Conservation (phyloP, 2,797 vertebrate species). For the Perdix hodgsoniae region DNA sequence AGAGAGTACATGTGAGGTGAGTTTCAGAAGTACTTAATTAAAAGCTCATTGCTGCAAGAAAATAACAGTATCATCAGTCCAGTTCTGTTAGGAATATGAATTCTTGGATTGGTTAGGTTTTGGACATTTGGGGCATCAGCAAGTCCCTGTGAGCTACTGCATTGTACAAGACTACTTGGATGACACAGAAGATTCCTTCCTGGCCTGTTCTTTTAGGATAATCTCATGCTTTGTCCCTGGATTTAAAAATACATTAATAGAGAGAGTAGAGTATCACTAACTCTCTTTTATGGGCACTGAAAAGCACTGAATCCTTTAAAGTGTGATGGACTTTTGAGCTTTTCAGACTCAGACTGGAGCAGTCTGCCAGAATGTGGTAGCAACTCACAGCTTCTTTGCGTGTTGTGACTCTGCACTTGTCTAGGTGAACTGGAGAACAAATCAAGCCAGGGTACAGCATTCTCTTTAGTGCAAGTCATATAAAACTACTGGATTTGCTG, state of each 20-base stretch:
- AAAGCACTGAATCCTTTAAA: background rate
- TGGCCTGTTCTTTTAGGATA: background rate
- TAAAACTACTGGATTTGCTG: background rate
- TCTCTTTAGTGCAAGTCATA: background rate
- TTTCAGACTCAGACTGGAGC: background rate
- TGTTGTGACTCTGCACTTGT: background rate
- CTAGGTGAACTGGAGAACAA: background rate
- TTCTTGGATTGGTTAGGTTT: background rate
- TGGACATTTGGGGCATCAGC: background rate
- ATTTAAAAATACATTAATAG: background rate
- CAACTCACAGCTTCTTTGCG: background rate
- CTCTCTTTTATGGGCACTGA: background rate
- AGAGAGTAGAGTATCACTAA: background rate
- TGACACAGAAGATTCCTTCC: background rate
- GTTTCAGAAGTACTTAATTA: background rate
- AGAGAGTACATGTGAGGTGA: background rate
- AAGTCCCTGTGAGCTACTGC: background rate
- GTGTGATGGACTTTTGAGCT: background rate
- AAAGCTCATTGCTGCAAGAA: background rate
- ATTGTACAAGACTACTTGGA: background rate
- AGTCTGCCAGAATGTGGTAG: background rate
- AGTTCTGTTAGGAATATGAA: background rate
- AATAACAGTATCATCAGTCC: accelerated
- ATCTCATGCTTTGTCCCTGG: background rate
- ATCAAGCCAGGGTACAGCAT: background rate